Evolutionary conservation across 2,888 invertebrate genomes (phyloP), one percentile per base, ranked within the genome.

Genomic region (Amphiduros pacificus): DNA sequence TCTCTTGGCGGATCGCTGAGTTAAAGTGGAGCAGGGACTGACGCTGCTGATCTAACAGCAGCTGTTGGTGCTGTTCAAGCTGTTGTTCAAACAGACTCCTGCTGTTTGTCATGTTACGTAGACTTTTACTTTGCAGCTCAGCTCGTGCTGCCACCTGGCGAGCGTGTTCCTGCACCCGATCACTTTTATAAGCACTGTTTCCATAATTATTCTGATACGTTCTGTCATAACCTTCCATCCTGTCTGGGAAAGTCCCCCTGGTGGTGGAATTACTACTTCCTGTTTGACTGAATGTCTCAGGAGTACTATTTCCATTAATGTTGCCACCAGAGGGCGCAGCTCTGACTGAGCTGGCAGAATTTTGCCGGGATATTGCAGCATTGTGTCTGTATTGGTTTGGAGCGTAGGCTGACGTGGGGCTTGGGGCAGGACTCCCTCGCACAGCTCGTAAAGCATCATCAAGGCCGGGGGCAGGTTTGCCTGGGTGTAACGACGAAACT

Each of bases 61-160:
- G 64, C 24, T 72, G 73, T 57, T 78, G 78, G 26, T 79, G 77
- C 3, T 77, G 72, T 58, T 77, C 74, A 26, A 79, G 65, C 49
- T 68, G 68, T 32, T 66, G 64, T 66, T 80, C 80, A 71, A 80
- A 80, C 59, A 78, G 65, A 56, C 67, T 76, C 22, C 74, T 68
- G 60, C 78, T 78, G 64, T 70, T 75, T 26, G 66, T 74, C 54
- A 76, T 58, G 62, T 77, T 78, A 28, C 72, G 69, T 53, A 77
- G 62, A 59, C 77, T 78, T 54, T 70, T 70, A 53, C 74, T 71
- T 60, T 74, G 73, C 32, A 77, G 62, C 32, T 73, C 72, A 9
- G 61, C 48, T 67, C 68, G 50, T 62, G 61, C 53, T 1, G 56
- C 53, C 20, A 56, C 55, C 49, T 64, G 55, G 2, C 53, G 36